Conservation (phyloP, 2,888 invertebrate species). For the Drosophila neonasuta region DNA sequence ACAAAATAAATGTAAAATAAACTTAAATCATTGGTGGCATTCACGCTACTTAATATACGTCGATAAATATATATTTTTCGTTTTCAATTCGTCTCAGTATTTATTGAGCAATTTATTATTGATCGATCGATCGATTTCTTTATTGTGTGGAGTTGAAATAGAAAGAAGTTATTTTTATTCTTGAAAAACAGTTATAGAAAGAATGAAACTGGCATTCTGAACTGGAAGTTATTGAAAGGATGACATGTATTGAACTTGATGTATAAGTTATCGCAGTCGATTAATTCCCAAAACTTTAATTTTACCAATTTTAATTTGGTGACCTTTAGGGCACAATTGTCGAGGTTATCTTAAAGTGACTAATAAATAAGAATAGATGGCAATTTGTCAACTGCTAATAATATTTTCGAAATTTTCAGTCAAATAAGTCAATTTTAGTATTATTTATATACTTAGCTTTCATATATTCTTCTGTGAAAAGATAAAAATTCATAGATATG, state of each 20-base stretch:
- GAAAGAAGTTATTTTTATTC: too few relatives aligned
- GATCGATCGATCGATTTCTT: neutral
- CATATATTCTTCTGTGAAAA: neutral
- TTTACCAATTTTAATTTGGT: neutral
- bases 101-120: neutral
- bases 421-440: too few relatives aligned
- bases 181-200: too few relatives aligned
- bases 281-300: neutral
- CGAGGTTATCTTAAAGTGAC: neutral
- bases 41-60: neutral
- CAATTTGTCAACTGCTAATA: neutral
- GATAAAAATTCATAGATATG: neutral
- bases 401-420: too few relatives aligned
- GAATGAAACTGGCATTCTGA: too few relatives aligned
- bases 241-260: too few relatives aligned
- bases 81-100: neutral
- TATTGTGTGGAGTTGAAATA: neutral
- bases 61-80: neutral
- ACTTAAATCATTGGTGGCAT: constrained; percentile 16
- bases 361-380: neutral
- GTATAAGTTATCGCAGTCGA: too few relatives aligned
- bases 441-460: too few relatives aligned
- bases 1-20: constrained; percentile 51
- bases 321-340: neutral
- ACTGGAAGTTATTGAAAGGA: too few relatives aligned